These are phyloP conservation scores for Cephus runcator DNA, from an alignment of 2,888 invertebrate genomes.

Conservation along the genomic window DNA sequence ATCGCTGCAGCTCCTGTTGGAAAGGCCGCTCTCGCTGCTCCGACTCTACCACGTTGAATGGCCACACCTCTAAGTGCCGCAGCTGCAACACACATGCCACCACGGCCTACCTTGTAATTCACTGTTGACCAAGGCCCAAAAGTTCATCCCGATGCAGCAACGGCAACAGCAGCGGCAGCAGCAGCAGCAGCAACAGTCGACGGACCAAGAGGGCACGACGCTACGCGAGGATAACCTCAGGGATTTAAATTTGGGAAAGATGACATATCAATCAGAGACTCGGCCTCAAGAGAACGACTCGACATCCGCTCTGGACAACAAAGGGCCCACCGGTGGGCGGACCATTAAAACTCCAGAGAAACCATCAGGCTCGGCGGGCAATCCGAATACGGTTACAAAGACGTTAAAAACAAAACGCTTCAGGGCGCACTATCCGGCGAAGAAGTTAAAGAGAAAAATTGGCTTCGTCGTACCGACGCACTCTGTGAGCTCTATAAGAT, in stretches of 20 bases:
- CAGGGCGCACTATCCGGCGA: constrained; percentile 6
- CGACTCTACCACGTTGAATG: constrained; percentile 79
- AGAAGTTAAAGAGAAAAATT: constrained; percentile 21
- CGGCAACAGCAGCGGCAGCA: constrained; percentile 18
- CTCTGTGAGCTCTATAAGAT: constrained; percentile 19
- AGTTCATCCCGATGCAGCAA: constrained; percentile 2
- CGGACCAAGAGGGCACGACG: background rate
- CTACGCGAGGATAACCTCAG: no score
- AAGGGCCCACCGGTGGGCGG: no score
- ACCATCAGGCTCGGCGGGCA: no score
- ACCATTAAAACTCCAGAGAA: no score
- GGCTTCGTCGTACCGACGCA: constrained; percentile 16
- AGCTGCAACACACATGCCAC: constrained; percentile 70
- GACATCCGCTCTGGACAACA: no score
- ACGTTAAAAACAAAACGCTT: background rate
- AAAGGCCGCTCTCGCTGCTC: constrained; percentile 70
- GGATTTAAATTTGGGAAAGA: no score
- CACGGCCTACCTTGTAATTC: constrained; percentile 49
- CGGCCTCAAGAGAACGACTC: no score
- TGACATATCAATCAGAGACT: no score
- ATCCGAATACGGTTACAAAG: no score
- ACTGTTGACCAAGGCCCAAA: constrained; percentile 11
- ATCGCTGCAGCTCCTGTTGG: constrained; percentile 81
- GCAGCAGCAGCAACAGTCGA: constrained; percentile 17
- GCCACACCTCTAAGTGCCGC: constrained; percentile 87